Conservation (phyloP, 2,797 vertebrate genomes). For the Garrulus glandarius region DNA sequence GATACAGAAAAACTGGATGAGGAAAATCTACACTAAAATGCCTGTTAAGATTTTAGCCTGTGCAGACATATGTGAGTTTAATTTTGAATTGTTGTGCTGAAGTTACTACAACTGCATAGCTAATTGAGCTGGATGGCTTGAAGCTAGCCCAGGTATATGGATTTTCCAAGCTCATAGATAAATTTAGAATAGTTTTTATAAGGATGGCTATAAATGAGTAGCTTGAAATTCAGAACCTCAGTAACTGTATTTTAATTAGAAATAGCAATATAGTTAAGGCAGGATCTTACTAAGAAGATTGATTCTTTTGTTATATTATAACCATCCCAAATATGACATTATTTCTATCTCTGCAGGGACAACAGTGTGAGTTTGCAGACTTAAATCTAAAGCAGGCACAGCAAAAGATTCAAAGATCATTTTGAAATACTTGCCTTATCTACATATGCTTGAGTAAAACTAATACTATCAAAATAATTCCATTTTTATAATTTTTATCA, state of each 20-base stretch:
- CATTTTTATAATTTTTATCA: not conserved
- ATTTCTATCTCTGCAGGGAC: not conserved
- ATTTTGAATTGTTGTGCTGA: not conserved
- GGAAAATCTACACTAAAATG: not conserved
- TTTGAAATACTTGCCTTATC: not conserved
- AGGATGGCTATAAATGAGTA: not conserved
- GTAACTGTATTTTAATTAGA: not conserved
- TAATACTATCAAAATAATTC: not conserved
- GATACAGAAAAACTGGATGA: not conserved
- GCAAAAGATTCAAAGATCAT: not conserved
- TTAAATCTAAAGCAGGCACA: not conserved
- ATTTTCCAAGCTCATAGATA: not conserved
- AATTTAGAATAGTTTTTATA: not conserved
- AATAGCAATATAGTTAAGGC: not conserved
- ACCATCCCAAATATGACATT: not conserved
- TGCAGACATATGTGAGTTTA: rapidly evolving
- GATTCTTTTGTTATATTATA: not conserved
- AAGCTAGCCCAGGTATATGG: not conserved
- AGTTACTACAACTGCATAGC: not conserved
- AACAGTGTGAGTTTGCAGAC: not conserved
- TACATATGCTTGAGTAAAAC: not conserved
- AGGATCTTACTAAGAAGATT: not conserved
- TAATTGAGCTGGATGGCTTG: not conserved
- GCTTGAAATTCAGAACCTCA: not conserved
- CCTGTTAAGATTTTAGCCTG: not conserved